phyloP scores from a whole-genome alignment of 1,140 invertebrate genomes.

The Leptestheria dahalacensis region DNA sequence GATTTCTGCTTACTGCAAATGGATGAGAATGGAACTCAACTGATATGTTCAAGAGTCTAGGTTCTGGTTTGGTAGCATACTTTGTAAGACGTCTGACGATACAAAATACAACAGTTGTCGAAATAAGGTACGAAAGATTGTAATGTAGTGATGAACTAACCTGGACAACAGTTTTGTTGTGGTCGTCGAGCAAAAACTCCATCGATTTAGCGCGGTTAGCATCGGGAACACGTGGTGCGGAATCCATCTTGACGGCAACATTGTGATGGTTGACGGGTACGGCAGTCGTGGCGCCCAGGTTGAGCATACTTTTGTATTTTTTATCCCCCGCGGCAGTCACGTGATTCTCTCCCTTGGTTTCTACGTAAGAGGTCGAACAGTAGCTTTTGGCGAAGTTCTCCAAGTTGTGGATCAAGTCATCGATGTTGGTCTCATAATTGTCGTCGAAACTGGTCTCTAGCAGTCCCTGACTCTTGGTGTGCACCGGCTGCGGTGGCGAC shows the following conservation, averaged over 20 bases:
- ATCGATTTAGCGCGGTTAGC: slow-evolving; percentile 62
- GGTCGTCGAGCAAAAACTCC: slow-evolving; percentile 83
- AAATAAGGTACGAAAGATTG: neutral
- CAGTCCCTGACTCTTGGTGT: slow-evolving; percentile 6
- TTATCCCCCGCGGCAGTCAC: slow-evolving; percentile 36
- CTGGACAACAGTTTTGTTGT: slow-evolving; percentile 60
- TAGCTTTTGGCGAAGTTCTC: slow-evolving; percentile 16
- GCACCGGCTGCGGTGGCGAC: slow-evolving; percentile 20
- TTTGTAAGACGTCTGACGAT: no score
- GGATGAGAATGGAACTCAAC: no score
- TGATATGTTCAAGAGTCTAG: no score
- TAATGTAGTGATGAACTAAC: slow-evolving; percentile 26
- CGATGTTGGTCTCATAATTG: slow-evolving; percentile 24
- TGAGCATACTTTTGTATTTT: slow-evolving; percentile 60
- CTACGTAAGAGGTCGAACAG: slow-evolving; percentile 16
- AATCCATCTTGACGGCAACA: slow-evolving; percentile 22
- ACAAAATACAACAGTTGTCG: neutral
- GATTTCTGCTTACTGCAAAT: no score
- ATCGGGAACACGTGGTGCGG: slow-evolving; percentile 25
- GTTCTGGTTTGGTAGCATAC: no score
- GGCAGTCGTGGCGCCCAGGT: slow-evolving; percentile 40
- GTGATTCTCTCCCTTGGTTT: slow-evolving; percentile 24
- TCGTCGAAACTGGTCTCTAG: slow-evolving; percentile 15
- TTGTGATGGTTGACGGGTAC: slow-evolving; percentile 17
- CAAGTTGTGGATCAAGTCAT: slow-evolving; percentile 31